Percentiles rank a stretch among this genome's conserved stretches.
These are phyloP conservation scores for Meles meles DNA, from an alignment of 2,113 vertebrate species.

Conservation along the genomic window DNA sequence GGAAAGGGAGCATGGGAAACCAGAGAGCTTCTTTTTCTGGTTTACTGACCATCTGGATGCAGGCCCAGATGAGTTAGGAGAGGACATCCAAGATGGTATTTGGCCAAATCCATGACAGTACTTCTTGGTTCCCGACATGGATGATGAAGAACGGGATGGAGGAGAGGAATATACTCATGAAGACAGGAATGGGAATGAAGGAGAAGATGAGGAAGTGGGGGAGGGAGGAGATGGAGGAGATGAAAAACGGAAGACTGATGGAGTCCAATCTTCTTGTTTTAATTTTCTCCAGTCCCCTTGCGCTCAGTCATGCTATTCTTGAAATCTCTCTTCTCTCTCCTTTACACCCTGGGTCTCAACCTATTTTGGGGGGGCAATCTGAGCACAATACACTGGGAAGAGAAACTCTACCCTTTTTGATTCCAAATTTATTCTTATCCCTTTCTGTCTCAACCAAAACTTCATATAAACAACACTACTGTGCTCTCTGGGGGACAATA, in stretches of 20 bases:
- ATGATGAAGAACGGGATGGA: neutral
- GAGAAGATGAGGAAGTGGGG: neutral
- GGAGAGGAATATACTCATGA: neutral
- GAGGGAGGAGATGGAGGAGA: neutral
- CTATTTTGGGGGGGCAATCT: neutral
- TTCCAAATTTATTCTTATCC: neutral
- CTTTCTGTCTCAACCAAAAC: neutral
- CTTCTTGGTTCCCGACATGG: neutral
- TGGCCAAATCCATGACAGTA: neutral
- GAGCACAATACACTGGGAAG: neutral
- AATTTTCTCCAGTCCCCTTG: neutral
- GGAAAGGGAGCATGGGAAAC: neutral
- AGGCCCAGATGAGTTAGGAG: neutral
- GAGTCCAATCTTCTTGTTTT: neutral
- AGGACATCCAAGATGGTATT: neutral
- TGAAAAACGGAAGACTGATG: neutral
- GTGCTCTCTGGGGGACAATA: neutral
- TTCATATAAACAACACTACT: neutral
- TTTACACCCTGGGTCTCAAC: neutral
- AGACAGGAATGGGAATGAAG: neutral
- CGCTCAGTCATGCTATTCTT: neutral
- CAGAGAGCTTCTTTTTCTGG: neutral
- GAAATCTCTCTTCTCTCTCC: neutral
- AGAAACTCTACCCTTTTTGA: neutral
- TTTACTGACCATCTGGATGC: neutral